Evolutionary conservation across 1,140 invertebrate species (phyloP).

Genomic region (Ceratina australensis): DNA sequence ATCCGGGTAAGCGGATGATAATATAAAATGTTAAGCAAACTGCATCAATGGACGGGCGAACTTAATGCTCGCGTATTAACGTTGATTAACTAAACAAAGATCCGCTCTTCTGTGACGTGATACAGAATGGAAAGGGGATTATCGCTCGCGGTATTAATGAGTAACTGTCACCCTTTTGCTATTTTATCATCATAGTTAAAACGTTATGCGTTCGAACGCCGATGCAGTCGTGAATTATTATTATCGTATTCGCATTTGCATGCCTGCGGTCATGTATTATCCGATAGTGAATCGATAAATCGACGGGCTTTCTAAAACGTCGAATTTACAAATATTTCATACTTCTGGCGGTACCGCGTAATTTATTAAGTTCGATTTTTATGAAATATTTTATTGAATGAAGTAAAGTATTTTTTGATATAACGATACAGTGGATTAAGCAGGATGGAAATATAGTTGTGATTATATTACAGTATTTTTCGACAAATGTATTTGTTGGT

Average conservation of each 20-base stretch:
- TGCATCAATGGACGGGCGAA: neutral
- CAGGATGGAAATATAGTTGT: too few species aligned
- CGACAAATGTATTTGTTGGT: too few species aligned
- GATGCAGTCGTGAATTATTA: neutral
- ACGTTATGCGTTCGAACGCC: neutral
- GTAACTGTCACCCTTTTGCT: neutral
- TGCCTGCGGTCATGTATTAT: neutral
- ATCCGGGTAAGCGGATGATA: conserved; percentile 23
- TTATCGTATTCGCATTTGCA: neutral
- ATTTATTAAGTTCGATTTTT: too few species aligned
- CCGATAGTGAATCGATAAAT: neutral
- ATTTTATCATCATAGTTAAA: neutral
- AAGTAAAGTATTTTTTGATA: too few species aligned
- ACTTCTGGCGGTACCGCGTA: neutral
- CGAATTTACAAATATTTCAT: neutral
- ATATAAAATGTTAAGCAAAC: conserved; percentile 21
- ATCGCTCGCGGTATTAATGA: neutral
- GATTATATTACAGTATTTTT: neutral
- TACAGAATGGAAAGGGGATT: neutral
- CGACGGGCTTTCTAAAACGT: neutral
- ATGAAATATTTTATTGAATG: neutral
- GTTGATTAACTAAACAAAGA: neutral
- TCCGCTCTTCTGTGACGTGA: neutral
- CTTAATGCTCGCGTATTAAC: neutral
- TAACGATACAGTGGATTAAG: too few species aligned